Evolutionary conservation across 2,797 vertebrate species (phyloP), one percentile per base, ranked within the genome.

Genomic region (Sebastes itinus): DNA sequence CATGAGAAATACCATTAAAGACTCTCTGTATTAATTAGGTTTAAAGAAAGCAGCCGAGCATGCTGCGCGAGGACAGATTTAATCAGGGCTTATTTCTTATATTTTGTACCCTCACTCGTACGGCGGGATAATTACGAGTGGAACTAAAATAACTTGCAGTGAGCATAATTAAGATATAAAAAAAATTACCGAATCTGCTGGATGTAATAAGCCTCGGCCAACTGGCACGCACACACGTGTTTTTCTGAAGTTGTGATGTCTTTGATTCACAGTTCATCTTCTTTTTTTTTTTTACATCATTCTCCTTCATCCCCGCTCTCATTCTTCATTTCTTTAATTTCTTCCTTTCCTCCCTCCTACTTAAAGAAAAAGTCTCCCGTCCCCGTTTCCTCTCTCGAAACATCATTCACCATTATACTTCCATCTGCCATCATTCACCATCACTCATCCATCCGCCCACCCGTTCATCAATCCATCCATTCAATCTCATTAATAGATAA

Each of bases 401-500:
- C 74, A 61, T 81, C 61, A 7, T 18, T 56, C 63, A n/a, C 69
- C 28, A 69, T 84, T 64, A 68, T 46, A 13, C 42, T 27, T 82
- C 81, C 85, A 79, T 80, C 81, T 74, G 78, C 81, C 61, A 30
- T 68, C 77, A 56, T 83, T 85, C 73, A 75, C 68, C 65, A 14
- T 61, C 70, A 12, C 16, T 66, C 72, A 55, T 46, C 61, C 63
- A 0, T 27, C 80, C 75, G 0, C 83, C 76, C 70, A 27, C 63
- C 35, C 28, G 3, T 25, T 67, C 80, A 83, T 72, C 83, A 49
- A 14, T 85, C 68, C 75, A 76, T 64, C 84, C 79, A 46, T 90
- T 83, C 66, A 71, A 0, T 52, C 62, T 65, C 73, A 76, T 80
- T 85, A 80, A 83, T 84, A 80, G 75, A 84, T 81, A 79, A 88